Evolutionary conservation across 2,888 invertebrate species (phyloP).

Genomic region (Tenthredo livida): DNA sequence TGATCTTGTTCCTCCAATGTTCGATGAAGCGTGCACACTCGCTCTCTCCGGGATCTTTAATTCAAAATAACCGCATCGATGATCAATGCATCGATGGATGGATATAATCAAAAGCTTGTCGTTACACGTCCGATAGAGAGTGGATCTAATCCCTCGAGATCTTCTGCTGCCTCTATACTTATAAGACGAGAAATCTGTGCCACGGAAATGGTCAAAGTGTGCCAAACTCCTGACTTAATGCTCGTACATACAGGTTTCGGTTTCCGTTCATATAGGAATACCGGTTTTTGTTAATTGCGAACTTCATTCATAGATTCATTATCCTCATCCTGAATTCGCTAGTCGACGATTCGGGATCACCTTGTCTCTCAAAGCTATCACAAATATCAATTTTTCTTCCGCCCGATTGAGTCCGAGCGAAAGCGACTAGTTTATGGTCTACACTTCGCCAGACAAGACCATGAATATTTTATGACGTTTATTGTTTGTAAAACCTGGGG

Average conservation of each 20-base stretch:
- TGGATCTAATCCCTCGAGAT: constrained; percentile 12
- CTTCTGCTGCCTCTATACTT: not conserved
- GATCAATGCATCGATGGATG: constrained; percentile 12
- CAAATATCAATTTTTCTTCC: not conserved
- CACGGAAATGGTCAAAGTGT: constrained; percentile 30
- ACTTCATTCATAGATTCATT: constrained; percentile 22
- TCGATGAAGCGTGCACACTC: not conserved
- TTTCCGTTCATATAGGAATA: constrained; percentile 20
- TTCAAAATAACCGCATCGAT: not conserved
- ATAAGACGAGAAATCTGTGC: constrained; percentile 8
- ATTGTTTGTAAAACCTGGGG: constrained; percentile 53
- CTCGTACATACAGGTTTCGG: constrained; percentile 23
- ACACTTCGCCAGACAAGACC: not conserved
- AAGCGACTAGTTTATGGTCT: not conserved
- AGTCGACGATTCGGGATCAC: not conserved
- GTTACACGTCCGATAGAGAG: constrained; percentile 21
- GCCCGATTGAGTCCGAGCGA: not conserved
- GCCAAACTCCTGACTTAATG: constrained; percentile 1
- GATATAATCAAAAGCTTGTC: constrained; percentile 21
- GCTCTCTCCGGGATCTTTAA: not conserved
- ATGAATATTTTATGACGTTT: constrained; percentile 60
- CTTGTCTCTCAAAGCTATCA: not conserved
- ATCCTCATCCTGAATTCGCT: not conserved
- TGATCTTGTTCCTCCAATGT: not conserved
- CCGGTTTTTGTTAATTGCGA: not conserved